Percentiles rank a stretch among this genome's conserved stretches.
Evolutionary conservation across 64 coral and sea anemone genomes (phyloP).

Genomic region (Dendronephthya gigantea): DNA sequence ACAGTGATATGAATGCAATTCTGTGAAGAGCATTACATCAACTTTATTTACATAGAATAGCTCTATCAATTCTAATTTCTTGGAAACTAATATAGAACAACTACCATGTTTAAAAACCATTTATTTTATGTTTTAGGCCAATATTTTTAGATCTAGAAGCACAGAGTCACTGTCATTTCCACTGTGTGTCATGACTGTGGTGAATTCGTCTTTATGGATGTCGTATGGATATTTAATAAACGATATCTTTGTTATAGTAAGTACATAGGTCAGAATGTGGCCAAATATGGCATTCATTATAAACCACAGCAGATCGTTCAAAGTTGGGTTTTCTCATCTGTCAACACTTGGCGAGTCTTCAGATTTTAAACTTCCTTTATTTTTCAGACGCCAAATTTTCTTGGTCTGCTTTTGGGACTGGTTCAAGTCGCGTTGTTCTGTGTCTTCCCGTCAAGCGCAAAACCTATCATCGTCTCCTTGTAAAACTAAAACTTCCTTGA

Average conservation of each 20-base stretch:
- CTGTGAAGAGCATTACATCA: background rate
- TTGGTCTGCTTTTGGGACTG: background rate
- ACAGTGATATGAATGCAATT: no score
- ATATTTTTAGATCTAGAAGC: background rate
- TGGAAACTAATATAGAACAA: no score
- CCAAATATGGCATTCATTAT: background rate
- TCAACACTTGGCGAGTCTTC: no score
- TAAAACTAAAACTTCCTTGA: background rate
- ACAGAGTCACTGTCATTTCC: conserved; percentile 9
- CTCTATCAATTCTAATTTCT: no score
- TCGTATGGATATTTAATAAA: background rate
- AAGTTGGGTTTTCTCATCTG: no score
- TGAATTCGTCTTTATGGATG: background rate
- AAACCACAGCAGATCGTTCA: no score
- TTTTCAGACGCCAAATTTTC: background rate
- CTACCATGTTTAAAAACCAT: no score
- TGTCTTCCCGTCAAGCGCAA: background rate
- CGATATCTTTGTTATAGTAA: conserved; percentile 3
- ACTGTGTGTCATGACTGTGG: background rate
- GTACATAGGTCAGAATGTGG: no score
- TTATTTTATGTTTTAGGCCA: background rate
- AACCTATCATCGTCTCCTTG: background rate
- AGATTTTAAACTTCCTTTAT: background rate
- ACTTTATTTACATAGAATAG: background rate
- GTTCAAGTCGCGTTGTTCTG: background rate